Conservation (phyloP, 1,140 invertebrate genomes). For the Trinorchestia longiramus region DNA sequence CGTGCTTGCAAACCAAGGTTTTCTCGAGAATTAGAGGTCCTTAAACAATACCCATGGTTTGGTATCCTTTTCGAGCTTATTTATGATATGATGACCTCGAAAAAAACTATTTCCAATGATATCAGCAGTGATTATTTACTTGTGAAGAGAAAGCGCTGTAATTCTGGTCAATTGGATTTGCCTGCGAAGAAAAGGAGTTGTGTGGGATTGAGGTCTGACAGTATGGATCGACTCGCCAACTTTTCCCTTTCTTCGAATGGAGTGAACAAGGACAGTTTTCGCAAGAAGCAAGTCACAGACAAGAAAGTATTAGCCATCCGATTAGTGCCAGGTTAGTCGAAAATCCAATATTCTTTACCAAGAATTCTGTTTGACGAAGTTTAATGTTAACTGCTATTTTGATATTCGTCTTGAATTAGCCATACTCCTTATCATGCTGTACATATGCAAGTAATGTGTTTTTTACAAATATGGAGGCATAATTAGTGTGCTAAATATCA, state of each 20-base stretch:
- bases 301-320: slow-evolving; percentile 36
- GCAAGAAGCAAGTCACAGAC: slow-evolving; percentile 11
- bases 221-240: slow-evolving; percentile 23
- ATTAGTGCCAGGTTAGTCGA: not conserved
- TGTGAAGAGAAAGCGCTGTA: slow-evolving; percentile 38
- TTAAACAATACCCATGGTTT: not conserved
- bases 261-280: slow-evolving; percentile 21
- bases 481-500: too few relatives aligned
- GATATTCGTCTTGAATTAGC: too few relatives aligned
- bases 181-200: slow-evolving; percentile 21
- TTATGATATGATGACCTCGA: slow-evolving; percentile 26
- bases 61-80: not conserved
- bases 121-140: slow-evolving; percentile 25
- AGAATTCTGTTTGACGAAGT: too few relatives aligned
- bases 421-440: too few relatives aligned
- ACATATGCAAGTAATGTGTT: too few relatives aligned
- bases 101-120: slow-evolving; percentile 27
- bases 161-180: slow-evolving; percentile 41
- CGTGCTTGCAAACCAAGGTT: not conserved
- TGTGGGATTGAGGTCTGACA: slow-evolving; percentile 11
- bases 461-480: too few relatives aligned
- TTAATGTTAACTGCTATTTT: too few relatives aligned
- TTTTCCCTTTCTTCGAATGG: slow-evolving; percentile 43
- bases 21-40: not conserved
- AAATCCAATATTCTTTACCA: not conserved